Conservation (phyloP, 1,140 invertebrate genomes). For the Pararge aegeria region DNA sequence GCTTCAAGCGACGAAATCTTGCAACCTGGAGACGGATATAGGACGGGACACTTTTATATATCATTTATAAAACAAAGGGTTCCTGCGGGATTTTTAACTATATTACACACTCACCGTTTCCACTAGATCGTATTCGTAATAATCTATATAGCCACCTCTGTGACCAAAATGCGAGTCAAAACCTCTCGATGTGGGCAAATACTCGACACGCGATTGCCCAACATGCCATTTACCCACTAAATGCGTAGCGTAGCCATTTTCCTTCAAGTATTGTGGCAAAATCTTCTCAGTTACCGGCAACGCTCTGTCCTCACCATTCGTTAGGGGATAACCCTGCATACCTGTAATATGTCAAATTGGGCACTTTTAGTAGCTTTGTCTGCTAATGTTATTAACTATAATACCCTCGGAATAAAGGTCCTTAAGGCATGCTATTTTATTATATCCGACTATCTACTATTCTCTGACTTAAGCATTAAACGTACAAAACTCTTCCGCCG, state of each 20-base stretch:
- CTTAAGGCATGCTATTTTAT: too few species aligned
- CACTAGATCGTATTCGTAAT: slow-evolving; percentile 86
- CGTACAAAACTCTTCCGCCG: too few species aligned
- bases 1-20: too few species aligned
- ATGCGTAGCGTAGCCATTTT: slow-evolving; percentile 89
- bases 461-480: too few species aligned
- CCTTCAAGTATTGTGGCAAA: slow-evolving; percentile 87
- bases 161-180: slow-evolving; percentile 93
- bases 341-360: slow-evolving; percentile 32
- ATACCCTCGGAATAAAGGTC: too few species aligned
- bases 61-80: neutral
- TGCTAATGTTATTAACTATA: too few species aligned
- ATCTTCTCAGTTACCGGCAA: slow-evolving; percentile 81
- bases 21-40: too few species aligned
- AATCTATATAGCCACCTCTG: slow-evolving; percentile 90
- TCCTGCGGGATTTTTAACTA: too few species aligned
- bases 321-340: slow-evolving; percentile 68
- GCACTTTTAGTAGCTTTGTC: too few species aligned
- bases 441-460: too few species aligned
- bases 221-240: slow-evolving; percentile 96
- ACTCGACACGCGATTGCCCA: slow-evolving; percentile 85
- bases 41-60: too few species aligned
- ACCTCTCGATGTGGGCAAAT: slow-evolving; percentile 89
- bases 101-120: slow-evolving; percentile 76
- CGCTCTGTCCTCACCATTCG: slow-evolving; percentile 59